Base-by-base conservation (phyloP, 2,888 invertebrate species). In the Eupithecia abbreviata region DNA sequence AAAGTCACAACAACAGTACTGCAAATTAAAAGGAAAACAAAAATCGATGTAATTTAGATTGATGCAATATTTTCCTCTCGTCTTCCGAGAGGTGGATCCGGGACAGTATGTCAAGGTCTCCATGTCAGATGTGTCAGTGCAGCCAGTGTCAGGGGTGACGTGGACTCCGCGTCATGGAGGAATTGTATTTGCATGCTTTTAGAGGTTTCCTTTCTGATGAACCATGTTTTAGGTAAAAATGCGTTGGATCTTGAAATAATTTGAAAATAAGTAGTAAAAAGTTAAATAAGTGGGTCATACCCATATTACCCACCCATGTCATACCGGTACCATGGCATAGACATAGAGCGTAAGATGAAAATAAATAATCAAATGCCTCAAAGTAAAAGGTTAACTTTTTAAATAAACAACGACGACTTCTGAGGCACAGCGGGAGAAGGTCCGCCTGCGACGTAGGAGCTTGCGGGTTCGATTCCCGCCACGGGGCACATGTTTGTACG, bases 101-200 rank as follows among this genome's bases (percentile, higher is more conserved):
- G 87, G 82, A 77, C 83, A 85, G 45, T 82, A 65, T 84, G 89
- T 87, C 88, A 88, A 87, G 88, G 89, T 75, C 70, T 70, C 18
- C 45, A 62, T 68, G 81, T 78, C 76, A 81, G 55, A 62, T 45
- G 65, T 47, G 68, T 69, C 58, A 72, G 15, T 66, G 42, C 62
- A 30, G 18, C n/a, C 30, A 62, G 62, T 62, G 62, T 30, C 71
- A 43, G 62, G 69, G 10, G 49, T 77, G 75, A 73, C 72, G 74
- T 43, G 43, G 72, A 62, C 12, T 13, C 9, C 45, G 66, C 72
- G 67, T 75, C 73, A 75, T 77, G n/a, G 42, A 66, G 51, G 62
- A 62, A 66, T 65, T 30, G 51, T 71, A 67, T 66, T 69, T 62
- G 68, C 69, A 72, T 66, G 7, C 13, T 42, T 66, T 3, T 42